These are phyloP conservation scores for Odontesthes bonariensis DNA, from an alignment of 2,113 vertebrate species.

Conservation along the genomic window DNA sequence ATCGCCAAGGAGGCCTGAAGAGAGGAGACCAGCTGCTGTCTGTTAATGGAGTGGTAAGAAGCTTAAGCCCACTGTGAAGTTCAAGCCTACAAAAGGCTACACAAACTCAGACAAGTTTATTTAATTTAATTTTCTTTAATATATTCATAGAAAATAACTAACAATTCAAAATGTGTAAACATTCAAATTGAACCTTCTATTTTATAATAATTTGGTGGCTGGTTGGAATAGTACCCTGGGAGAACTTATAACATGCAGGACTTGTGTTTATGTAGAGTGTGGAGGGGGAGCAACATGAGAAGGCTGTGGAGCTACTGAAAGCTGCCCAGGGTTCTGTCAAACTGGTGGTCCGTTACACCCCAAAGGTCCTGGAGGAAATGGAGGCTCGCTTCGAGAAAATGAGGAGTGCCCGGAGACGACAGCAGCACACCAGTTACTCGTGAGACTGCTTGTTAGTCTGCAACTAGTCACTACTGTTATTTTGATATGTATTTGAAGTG, in stretches of 20 bases:
- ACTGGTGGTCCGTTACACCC: constrained; percentile 92
- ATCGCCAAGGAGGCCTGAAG: constrained; percentile 93
- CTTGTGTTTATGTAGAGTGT: constrained; percentile 83
- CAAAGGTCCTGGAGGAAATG: constrained; percentile 94
- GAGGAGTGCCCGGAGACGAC: constrained; percentile 90
- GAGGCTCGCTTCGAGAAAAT: constrained; percentile 95
- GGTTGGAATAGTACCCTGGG: too few species aligned
- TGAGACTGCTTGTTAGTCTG: constrained; percentile 73
- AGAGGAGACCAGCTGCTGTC: constrained; percentile 93
- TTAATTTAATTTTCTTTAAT: too few species aligned
- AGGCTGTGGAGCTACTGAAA: constrained; percentile 92
- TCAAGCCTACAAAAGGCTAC: too few species aligned
- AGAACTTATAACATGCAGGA: too few species aligned
- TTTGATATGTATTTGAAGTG: not conserved
- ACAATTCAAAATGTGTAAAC: too few species aligned
- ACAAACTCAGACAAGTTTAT: too few species aligned
- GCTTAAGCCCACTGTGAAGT: not conserved
- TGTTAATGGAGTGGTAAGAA: constrained; percentile 92
- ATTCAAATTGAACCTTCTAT: too few species aligned
- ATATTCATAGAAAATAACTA: too few species aligned
- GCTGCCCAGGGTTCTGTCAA: constrained; percentile 92
- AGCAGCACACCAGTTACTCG: constrained; percentile 94
- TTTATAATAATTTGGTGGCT: too few species aligned
- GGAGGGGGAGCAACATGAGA: constrained; percentile 93
- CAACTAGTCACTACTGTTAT: not conserved